These are phyloP conservation scores for Nematopogon swammerdamellus DNA, from an alignment of 2,888 invertebrate species.

Conservation along the genomic window DNA sequence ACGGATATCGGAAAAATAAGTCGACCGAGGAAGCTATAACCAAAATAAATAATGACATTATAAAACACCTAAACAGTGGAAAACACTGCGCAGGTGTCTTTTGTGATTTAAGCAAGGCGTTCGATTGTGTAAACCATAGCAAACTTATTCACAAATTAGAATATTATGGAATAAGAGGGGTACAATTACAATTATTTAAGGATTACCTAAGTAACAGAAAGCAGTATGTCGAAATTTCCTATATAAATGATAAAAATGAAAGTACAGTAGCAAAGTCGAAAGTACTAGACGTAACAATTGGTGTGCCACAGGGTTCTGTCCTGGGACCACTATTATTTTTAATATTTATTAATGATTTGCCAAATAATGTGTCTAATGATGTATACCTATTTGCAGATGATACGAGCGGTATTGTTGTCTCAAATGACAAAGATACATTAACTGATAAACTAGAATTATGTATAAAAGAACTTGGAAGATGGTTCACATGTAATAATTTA, in stretches of 20 bases:
- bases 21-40: background rate
- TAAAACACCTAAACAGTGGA: background rate
- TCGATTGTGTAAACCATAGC: background rate
- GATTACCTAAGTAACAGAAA: background rate
- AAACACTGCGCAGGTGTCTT: too few species aligned
- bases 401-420: background rate
- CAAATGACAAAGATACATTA: background rate
- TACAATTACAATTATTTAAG: background rate
- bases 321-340: conserved; percentile 1
- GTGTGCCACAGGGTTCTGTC: background rate
- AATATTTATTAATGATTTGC: background rate
- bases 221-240: background rate
- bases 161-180: conserved; percentile 1
- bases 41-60: background rate
- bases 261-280: background rate
- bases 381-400: conserved; percentile 1
- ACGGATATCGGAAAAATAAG: background rate
- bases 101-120: background rate
- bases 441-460: background rate
- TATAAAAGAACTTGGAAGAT: background rate
- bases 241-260: background rate
- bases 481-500: background rate
- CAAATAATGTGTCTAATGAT: background rate
- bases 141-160: background rate
- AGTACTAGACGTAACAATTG: background rate